phyloP scores from a whole-genome alignment of 2,113 vertebrate species.

The Sclerurus mexicanus region DNA sequence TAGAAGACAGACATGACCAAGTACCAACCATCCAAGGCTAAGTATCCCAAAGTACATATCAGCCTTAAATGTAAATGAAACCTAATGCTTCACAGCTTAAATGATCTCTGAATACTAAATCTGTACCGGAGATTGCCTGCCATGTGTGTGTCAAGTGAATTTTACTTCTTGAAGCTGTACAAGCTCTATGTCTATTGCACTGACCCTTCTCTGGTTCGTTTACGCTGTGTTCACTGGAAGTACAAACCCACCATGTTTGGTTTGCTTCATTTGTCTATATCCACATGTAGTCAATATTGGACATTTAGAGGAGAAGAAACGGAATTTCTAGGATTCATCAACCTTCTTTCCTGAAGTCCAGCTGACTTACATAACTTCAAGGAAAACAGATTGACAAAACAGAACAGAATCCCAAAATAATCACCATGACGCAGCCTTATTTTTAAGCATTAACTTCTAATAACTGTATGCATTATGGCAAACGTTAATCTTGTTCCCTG shows the following conservation, averaged over 20 bases:
- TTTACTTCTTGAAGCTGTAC: background rate
- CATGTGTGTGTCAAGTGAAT: rapidly evolving
- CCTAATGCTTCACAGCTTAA: background rate
- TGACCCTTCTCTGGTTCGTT: background rate
- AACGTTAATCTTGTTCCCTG: background rate
- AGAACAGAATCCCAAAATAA: background rate
- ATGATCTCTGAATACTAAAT: background rate
- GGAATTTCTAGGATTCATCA: background rate
- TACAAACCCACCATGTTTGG: background rate
- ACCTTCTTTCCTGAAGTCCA: background rate
- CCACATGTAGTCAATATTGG: background rate
- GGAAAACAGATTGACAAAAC: background rate
- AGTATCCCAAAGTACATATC: background rate
- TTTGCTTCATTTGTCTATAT: background rate
- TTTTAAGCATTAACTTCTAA: background rate
- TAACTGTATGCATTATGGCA: background rate
- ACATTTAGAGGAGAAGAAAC: background rate
- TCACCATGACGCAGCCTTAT: background rate
- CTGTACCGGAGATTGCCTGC: background rate
- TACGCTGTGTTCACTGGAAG: background rate
- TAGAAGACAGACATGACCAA: background rate
- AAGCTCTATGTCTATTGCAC: background rate
- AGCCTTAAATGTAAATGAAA: background rate
- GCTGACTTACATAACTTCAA: background rate
- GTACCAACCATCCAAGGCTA: background rate